Evolutionary conservation across 1,140 invertebrate genomes (phyloP), one percentile per base, ranked within the genome.

Genomic region (Lepidotrigona ventralis): DNA sequence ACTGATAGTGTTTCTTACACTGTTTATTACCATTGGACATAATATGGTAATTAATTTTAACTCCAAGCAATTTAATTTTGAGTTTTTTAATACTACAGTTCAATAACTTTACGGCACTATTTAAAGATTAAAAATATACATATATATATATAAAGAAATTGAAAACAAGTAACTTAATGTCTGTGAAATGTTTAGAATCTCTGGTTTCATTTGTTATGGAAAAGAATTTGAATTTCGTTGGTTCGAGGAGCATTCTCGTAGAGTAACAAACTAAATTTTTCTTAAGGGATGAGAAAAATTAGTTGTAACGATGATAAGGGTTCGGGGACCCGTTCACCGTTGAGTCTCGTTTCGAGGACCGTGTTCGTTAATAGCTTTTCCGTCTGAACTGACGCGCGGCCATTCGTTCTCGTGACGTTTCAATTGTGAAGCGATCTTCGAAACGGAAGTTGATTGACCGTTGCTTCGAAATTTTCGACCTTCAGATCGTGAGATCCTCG

Each of bases 371-470:
- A 87, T 89, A 83, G 88, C 66, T 78, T 86, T 79, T 69, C 70
- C 86, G 86, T 86, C 84, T 66, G 63, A 87, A 81, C 79, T 90
- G 90, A 91, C 89, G 82, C 84, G 75, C 46, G 69, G 80, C 80
- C 70, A 90, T 90, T 88, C 79, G 89, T 91, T 87, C 83, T 82
- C 82, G 53, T 86, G 90, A 91, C 90, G 86, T 91, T 91, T 91
- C 90, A 91, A 91, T 91, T 87, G 83, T 86, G 71, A 84, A 73
- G 53, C 76, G 64, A 86, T 73, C 84, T 83, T 88, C 77, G 79
- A 60, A 85, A 86, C 90, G 85, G 79, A 54, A 86, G 90, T 91
- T 90, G 84, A 90, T 91, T 81, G 87, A 87, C 79, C 87, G 78
- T 74, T 83, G 80, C 72, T 76, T 79, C 26, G 68, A 69, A 83